Conservation (phyloP, 2,797 vertebrate genomes). For the Pseudomugil tenellus region DNA sequence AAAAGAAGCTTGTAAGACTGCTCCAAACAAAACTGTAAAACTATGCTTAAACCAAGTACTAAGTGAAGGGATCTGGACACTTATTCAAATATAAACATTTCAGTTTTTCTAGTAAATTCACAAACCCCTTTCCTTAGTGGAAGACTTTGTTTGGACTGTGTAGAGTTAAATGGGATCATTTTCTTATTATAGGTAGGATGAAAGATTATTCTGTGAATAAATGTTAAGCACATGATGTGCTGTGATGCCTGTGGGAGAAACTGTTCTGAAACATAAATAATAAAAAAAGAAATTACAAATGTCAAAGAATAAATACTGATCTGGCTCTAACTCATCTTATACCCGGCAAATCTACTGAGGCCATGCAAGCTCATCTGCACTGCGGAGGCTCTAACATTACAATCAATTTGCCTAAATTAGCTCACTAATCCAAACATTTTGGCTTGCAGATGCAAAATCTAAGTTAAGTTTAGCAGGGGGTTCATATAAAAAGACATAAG, state of each 20-base stretch:
- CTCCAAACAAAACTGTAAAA: not conserved
- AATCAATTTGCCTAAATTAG: conserved; percentile 15
- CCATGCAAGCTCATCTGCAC: not conserved
- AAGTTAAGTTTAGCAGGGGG: conserved; percentile 24
- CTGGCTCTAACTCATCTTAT: not conserved
- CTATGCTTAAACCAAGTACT: not conserved
- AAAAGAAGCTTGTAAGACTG: not conserved
- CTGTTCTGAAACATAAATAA: not conserved
- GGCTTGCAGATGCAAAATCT: conserved; percentile 28
- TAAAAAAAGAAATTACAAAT: not conserved
- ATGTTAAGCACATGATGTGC: too few relatives aligned
- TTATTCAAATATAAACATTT: not conserved
- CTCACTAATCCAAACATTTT: conserved; percentile 22
- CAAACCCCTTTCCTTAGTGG: not conserved
- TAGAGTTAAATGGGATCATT: not conserved
- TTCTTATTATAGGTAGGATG: not conserved
- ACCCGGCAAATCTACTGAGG: not conserved
- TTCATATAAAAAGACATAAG: conserved; percentile 31
- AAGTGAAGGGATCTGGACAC: not conserved
- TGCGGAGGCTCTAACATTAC: conserved; percentile 3
- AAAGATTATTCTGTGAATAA: not conserved
- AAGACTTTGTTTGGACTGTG: not conserved
- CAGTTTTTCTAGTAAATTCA: not conserved
- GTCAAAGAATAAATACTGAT: not conserved
- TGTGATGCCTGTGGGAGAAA: not conserved